Evolutionary conservation across 2,888 invertebrate species (phyloP).

Genomic region (Apamea epomidion): DNA sequence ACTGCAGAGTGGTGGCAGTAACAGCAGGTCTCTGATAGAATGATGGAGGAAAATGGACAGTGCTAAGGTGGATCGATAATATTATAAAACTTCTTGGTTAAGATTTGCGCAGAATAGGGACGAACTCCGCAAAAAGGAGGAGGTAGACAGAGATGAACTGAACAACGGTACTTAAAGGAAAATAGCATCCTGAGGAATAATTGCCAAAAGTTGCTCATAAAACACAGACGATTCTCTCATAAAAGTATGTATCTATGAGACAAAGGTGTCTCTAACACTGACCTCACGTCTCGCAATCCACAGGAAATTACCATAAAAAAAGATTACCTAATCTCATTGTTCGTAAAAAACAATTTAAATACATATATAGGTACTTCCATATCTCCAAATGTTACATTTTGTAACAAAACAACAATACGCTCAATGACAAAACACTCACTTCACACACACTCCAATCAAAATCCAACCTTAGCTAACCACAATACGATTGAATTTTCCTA

Average conservation of each 20-base stretch:
- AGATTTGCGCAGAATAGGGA: neutral
- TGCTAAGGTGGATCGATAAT: neutral
- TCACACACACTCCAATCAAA: slow-evolving; percentile 23
- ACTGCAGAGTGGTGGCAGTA: neutral
- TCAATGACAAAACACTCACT: slow-evolving; percentile 60
- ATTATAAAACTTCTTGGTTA: neutral
- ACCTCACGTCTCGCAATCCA: slow-evolving; percentile 49
- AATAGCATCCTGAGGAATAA: neutral
- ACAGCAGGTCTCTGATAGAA: neutral
- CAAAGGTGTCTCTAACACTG: slow-evolving; percentile 28
- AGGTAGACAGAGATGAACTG: neutral
- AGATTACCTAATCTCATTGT: slow-evolving; percentile 64
- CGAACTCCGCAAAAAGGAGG: neutral
- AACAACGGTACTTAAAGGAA: neutral
- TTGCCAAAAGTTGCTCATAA: neutral
- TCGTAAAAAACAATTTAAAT: slow-evolving; percentile 62
- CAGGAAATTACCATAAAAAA: slow-evolving; percentile 61
- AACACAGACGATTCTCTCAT: neutral
- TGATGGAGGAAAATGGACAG: neutral
- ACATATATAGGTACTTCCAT: slow-evolving; percentile 47
- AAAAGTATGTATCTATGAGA: neutral
- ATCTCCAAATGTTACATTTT: slow-evolving; percentile 63
- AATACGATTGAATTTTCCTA: slow-evolving; percentile 30
- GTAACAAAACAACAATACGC: slow-evolving; percentile 60
- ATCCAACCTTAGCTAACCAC: slow-evolving; percentile 32